A percentile compares a stretch with the other conserved stretches of the same genome.
Conservation (phyloP, 2,888 invertebrate species). For the Lymantria monacha region DNA sequence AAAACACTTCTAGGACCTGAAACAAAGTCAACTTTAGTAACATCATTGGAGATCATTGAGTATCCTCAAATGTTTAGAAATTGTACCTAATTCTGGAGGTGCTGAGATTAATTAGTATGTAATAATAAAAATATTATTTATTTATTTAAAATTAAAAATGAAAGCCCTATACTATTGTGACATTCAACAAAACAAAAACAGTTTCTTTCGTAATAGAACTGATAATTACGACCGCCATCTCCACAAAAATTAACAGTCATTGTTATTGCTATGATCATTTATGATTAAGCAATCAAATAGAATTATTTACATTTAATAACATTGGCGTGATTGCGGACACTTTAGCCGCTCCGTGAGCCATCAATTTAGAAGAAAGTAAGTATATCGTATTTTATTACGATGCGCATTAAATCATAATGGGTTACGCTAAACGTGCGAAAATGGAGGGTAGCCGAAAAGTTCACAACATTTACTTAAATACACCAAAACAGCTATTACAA, state of each 20-base stretch:
- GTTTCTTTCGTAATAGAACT: conserved; percentile 8
- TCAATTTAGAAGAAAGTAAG: conserved; percentile 26
- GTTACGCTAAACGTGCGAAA: conserved; percentile 13
- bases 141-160: too few species aligned
- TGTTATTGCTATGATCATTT: conserved; percentile 4
- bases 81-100: too few species aligned
- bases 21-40: too few species aligned
- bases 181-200: not conserved
- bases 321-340: conserved; percentile 3
- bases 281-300: conserved; percentile 14
- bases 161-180: too few species aligned
- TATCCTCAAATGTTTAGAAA: too few species aligned
- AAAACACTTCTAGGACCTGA: too few species aligned
- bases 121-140: too few species aligned
- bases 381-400: conserved; percentile 9
- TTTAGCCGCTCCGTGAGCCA: conserved; percentile 7
- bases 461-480: conserved; percentile 13
- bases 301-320: conserved; percentile 8
- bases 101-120: too few species aligned
- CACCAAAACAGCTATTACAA: not conserved
- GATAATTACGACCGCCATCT: conserved; percentile 2
- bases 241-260: conserved; percentile 13
- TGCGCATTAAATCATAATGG: conserved; percentile 12
- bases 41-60: too few species aligned
- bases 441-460: conserved; percentile 12